These are phyloP conservation scores for Muntiacus reevesi DNA, from an alignment of 2,113 vertebrate species.

Conservation along the genomic window DNA sequence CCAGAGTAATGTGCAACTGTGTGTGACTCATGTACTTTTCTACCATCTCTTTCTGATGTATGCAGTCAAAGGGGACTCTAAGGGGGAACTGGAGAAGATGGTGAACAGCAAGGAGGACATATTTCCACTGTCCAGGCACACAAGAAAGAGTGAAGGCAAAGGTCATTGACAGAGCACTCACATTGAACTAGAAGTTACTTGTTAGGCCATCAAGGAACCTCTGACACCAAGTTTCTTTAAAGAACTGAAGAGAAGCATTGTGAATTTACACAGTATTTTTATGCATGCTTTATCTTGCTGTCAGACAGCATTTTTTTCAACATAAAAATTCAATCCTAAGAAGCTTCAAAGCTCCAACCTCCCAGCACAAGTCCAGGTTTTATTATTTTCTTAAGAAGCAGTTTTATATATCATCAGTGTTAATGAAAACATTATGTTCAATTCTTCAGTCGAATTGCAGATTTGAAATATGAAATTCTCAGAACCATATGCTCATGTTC, in stretches of 20 bases:
- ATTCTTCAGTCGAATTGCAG: slow-evolving; percentile 43
- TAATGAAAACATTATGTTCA: slow-evolving; percentile 64
- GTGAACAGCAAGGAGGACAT: background rate
- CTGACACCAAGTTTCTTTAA: background rate
- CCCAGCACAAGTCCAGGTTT: slow-evolving; percentile 30
- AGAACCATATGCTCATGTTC: slow-evolving; percentile 45
- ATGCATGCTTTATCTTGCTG: slow-evolving; percentile 27
- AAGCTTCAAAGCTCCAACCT: slow-evolving; percentile 19
- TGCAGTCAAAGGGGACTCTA: background rate
- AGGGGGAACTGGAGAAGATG: background rate
- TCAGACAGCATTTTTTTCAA: slow-evolving; percentile 13
- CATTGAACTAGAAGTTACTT: background rate
- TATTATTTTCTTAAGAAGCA: slow-evolving; percentile 53
- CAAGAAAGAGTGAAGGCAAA: background rate
- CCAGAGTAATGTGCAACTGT: background rate
- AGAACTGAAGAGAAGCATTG: background rate
- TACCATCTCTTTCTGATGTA: background rate
- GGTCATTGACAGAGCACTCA: background rate
- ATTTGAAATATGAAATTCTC: slow-evolving; percentile 59
- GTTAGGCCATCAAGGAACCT: background rate
- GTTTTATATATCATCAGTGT: slow-evolving; percentile 57
- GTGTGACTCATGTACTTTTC: background rate
- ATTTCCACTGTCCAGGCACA: background rate
- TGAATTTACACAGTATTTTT: slow-evolving; percentile 24
- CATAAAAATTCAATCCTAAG: slow-evolving; percentile 47